Percentiles rank a stretch among this genome's conserved stretches.
phyloP scores from a whole-genome alignment of 2,113 vertebrate genomes.

The Nyctereutes procyonoides region DNA sequence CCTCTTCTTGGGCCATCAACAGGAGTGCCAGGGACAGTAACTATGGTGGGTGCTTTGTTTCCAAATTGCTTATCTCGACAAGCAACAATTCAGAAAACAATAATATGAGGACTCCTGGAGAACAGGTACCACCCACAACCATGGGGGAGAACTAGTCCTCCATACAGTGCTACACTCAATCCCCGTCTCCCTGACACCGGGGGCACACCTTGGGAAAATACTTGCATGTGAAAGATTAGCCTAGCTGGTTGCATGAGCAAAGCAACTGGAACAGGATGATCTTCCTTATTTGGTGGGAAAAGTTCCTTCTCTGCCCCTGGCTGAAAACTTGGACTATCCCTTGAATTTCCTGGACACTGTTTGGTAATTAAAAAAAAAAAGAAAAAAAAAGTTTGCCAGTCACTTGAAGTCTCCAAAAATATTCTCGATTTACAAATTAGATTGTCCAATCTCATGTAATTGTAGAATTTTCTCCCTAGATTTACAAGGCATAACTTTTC shows the following conservation, averaged over 20 bases:
- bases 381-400: background rate
- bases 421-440: background rate
- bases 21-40: background rate
- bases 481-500: background rate
- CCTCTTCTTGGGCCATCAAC: background rate
- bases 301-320: background rate
- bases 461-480: background rate
- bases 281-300: background rate
- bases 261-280: background rate
- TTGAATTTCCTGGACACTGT: background rate
- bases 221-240: background rate
- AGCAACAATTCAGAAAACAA: background rate
- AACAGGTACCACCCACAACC: background rate
- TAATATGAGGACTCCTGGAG: background rate
- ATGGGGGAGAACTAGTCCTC: too few species aligned
- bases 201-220: background rate
- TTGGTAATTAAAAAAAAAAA: background rate
- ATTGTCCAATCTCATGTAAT: background rate
- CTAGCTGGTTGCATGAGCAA: background rate
- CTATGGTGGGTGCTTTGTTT: background rate
- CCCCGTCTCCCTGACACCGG: background rate
- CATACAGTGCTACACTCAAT: background rate
- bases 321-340: background rate
- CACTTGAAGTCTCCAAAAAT: background rate
- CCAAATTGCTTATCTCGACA: background rate